These are phyloP conservation scores for Orestias chungarensis DNA, from an alignment of 2,797 vertebrate species.

Conservation along the genomic window DNA sequence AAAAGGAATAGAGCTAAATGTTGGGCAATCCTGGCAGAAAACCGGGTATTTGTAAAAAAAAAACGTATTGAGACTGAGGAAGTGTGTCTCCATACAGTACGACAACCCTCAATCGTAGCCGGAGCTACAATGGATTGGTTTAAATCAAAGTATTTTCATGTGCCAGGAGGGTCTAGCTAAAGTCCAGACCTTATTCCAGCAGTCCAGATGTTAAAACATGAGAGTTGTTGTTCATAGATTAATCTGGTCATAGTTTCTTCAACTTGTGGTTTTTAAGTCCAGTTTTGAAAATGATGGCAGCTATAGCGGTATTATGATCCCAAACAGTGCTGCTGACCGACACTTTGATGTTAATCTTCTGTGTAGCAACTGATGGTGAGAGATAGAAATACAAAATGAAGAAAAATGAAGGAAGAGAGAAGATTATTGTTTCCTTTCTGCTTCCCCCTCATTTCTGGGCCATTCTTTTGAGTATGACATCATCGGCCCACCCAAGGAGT, in stretches of 20 bases:
- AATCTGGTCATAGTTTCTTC: not conserved
- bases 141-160: not conserved
- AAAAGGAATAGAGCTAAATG: not conserved
- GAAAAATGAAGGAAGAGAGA: slow-evolving; percentile 54
- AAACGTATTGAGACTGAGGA: not conserved
- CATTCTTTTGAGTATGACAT: slow-evolving; percentile 82
- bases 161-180: not conserved
- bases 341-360: slow-evolving; percentile 27
- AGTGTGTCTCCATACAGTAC: not conserved
- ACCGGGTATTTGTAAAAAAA: no score
- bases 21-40: no score
- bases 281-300: slow-evolving; percentile 13
- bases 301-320: slow-evolving; percentile 45
- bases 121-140: not conserved
- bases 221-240: not conserved
- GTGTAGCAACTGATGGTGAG: slow-evolving; percentile 40
- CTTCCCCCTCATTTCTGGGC: slow-evolving; percentile 73
- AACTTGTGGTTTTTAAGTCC: not conserved
- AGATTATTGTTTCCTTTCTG: slow-evolving; percentile 76
- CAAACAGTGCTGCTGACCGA: slow-evolving; percentile 31
- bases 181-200: not conserved
- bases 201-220: not conserved
- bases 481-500: slow-evolving; percentile 84
- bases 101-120: no score
- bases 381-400: slow-evolving; percentile 31